Evolutionary conservation across 1,140 invertebrate species (phyloP), one percentile per base, ranked within the genome.

Genomic region (Dreissena rostriformis): DNA sequence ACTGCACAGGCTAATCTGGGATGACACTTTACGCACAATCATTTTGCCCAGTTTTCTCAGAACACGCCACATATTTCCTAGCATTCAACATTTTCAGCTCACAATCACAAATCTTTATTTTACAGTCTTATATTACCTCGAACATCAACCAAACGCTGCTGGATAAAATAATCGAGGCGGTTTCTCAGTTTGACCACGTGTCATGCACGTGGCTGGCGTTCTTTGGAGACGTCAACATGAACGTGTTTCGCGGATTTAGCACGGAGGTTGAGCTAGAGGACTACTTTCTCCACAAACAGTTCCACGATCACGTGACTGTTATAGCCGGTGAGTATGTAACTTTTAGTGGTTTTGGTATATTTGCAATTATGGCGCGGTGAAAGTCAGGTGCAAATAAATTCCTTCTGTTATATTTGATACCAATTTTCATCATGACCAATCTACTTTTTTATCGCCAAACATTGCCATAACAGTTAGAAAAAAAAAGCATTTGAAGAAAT

Each of bases 231-330:
- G 89, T 94, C 19, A 93, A 91, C 80, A 87, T 94, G 1, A 93
- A 94, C 85, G 88, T 94, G 15, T 94, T 94, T 72, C 88, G 91
- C 70, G 94, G 94, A 14, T 94, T 94, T 84, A 26, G 84, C 39
- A 91, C 91, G 66, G 94, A 94, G 86, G 86, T 89, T 57, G 92
- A 93, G 72, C 90, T 94, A 77, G 86, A 94, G 8, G 70, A 91
- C 53, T 94, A 94, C 86, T 94, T 94, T 83, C 86, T 94, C 12
- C 90, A 91, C 52, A 85, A 93, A 83, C 94, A 94, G 7, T 94
- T 93, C 79, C 73, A 84, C 84, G 91, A 94, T 65, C 93, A 94
- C 85, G 90, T 92, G 51, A 94, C 93, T 51, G 93, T 94, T 29
- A 87, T 94, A 29, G 94, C 94, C 70, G 93, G 94, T 94, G 86